Base-by-base conservation (phyloP, 2,888 invertebrate species). In the Spilarctia lutea region DNA sequence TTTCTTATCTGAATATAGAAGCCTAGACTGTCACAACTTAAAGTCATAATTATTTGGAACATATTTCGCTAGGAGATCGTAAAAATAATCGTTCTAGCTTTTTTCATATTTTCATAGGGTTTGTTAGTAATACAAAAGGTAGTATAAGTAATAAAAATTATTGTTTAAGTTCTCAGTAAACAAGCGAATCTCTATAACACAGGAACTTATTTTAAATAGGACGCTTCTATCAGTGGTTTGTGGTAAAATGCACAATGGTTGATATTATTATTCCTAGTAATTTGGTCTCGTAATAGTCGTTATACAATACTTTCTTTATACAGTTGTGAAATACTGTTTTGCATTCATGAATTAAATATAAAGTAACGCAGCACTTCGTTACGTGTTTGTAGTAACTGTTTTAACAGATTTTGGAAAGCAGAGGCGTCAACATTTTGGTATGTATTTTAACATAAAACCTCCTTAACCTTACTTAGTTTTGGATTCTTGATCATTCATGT, bases 271-370 rank as follows among this genome's bases (percentile, higher is more conserved):
- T 60, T 48, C 45, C n/a, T 39, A 56, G 72, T 75, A 75, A 72
- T 68, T 6, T 20, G 52, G 8, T 35, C 30, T 56, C 75, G 71
- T 68, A 77, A 77, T 73, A 65, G 18, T 16, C 6, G 35, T 75
- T 75, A 68, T 66, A 71, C 60, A 77, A 77, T 65, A 63, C 70
- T 74, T 74, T 75, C 72, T 72, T 75, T 67, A 66, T 68, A n/a
- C 56, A 27, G 63, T 68, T 71, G 68, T 33, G 71, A 71, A 75
- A 75, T 73, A 73, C 33, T 56, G 11, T 56, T 71, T 73, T 66
- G 60, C 63, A 68, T 69, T 69, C 11, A 77, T 77, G 72, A 76
- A 74, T 68, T 75, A 76, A 75, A 70, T 6, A 71, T 71, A 69
- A 42, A 27, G 42, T 68, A 70, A 67, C 70, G 68, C 33, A n/a